phyloP scores from a whole-genome alignment of 2,888 invertebrate genomes.

The Zhuqinia jingwanae region DNA sequence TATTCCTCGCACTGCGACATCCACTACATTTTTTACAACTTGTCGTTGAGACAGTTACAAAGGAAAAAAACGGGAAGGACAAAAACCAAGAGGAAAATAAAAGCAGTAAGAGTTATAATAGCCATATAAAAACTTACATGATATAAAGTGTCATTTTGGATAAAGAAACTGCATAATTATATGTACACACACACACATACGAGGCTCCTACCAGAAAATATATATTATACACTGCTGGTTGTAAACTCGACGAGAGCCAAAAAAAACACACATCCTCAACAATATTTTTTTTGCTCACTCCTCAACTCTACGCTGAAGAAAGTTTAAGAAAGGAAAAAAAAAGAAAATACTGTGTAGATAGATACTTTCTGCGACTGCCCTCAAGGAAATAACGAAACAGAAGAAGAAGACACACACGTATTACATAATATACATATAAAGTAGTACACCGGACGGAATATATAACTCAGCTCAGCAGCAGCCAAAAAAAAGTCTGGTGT shows the following conservation, averaged over 20 bases:
- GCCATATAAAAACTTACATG: constrained; percentile 1
- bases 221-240: background rate
- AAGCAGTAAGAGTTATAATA: constrained; percentile 39
- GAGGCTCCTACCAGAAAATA: constrained; percentile 3
- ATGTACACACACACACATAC: background rate
- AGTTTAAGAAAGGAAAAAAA: background rate
- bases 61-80: constrained; percentile 27
- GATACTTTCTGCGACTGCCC: constrained; percentile 21
- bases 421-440: constrained; percentile 39
- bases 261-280: constrained; percentile 7
- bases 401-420: constrained; percentile 15
- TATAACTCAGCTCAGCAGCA: background rate
- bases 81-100: constrained; percentile 32
- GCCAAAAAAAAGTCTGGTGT: background rate
- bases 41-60: constrained; percentile 24
- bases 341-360: too few relatives aligned
- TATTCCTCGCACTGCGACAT: constrained; percentile 45
- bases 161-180: background rate
- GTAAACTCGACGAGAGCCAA: constrained; percentile 3
- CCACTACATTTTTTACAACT: constrained; percentile 30
- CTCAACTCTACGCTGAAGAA: constrained; percentile 1
- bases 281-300: constrained; percentile 41
- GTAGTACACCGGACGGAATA: constrained; percentile 16
- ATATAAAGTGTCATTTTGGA: too few relatives aligned
- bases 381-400: constrained; percentile 19